These are phyloP conservation scores for Cantharis rufa DNA, from an alignment of 2,888 invertebrate genomes.

Conservation along the genomic window DNA sequence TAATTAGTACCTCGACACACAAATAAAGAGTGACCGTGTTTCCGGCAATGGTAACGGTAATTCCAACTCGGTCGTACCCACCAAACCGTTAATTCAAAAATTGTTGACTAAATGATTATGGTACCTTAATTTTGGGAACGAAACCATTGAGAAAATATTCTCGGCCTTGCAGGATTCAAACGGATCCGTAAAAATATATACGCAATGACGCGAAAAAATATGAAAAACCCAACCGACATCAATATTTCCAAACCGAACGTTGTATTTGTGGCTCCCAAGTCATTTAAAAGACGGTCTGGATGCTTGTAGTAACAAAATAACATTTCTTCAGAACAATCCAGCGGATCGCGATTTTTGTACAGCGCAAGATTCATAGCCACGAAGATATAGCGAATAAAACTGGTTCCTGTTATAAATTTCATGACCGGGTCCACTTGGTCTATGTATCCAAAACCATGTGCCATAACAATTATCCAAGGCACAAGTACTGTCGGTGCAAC, in stretches of 20 bases:
- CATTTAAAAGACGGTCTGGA: neutral
- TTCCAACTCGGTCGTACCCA: neutral
- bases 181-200: neutral
- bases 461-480: neutral
- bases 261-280: neutral
- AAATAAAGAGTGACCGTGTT: neutral
- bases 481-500: neutral
- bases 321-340: neutral
- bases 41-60: neutral
- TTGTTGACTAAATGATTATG: neutral
- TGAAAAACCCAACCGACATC: neutral
- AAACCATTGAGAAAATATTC: neutral
- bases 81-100: neutral
- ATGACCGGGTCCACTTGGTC: neutral
- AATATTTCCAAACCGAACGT: neutral
- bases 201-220: neutral
- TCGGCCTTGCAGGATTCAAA: neutral
- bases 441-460: neutral
- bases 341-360: neutral
- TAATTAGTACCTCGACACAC: neutral
- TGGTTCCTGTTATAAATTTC: neutral
- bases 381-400: neutral
- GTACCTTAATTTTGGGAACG: neutral
- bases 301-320: neutral
- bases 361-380: neutral